Evolutionary conservation across 2,888 invertebrate species (phyloP).

Genomic region (Nipponacmea schrenckii): DNA sequence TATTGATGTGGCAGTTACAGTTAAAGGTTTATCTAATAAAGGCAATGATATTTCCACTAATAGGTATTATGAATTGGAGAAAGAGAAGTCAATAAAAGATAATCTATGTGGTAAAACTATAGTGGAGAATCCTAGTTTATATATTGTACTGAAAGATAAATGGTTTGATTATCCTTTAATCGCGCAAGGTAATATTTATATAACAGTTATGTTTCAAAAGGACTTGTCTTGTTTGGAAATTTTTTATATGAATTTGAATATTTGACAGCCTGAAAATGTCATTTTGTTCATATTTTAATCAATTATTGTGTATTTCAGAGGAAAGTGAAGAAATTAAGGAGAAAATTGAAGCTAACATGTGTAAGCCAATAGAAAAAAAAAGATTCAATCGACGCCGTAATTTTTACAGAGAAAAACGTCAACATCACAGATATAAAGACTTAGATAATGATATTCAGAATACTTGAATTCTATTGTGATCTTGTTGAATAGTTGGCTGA

Average conservation of each 20-base stretch:
- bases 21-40: too few relatives aligned
- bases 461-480: too few relatives aligned
- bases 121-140: slow-evolving; percentile 43
- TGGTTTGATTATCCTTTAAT: slow-evolving; percentile 25
- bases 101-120: slow-evolving; percentile 42
- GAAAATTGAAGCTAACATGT: background rate
- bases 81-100: slow-evolving; percentile 33
- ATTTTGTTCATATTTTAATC: too few relatives aligned
- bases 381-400: background rate
- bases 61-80: slow-evolving; percentile 38
- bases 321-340: background rate
- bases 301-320: background rate
- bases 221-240: too few relatives aligned
- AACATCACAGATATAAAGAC: too few relatives aligned
- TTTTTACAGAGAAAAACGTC: too few relatives aligned
- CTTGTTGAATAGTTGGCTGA: too few relatives aligned
- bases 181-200: background rate
- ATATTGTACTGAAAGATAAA: slow-evolving; percentile 33
- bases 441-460: too few relatives aligned
- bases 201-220: too few relatives aligned
- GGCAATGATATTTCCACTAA: background rate
- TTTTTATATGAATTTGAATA: too few relatives aligned
- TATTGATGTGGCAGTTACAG: too few relatives aligned
- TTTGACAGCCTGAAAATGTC: too few relatives aligned
- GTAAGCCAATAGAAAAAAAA: background rate